phyloP scores from a whole-genome alignment of 2,888 invertebrate genomes.

The Cylloceria caligata region DNA sequence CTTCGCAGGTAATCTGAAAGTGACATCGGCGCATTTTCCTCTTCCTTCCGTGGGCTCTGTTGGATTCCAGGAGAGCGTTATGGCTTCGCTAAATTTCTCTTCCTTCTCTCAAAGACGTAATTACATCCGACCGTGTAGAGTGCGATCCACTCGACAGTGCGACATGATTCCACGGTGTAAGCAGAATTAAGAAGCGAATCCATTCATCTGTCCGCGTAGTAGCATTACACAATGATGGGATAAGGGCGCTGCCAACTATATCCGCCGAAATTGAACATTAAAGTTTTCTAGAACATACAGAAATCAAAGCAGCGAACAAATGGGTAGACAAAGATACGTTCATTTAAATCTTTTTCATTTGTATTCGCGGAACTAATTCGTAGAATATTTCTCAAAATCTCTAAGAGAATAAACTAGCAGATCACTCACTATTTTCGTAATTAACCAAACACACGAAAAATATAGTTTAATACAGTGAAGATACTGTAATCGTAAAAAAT shows the following conservation, averaged over 20 bases:
- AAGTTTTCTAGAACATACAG: slow-evolving; percentile 1
- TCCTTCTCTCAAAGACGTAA: slow-evolving; percentile 72
- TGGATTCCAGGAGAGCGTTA: neutral
- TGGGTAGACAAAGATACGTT: neutral
- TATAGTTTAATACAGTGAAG: too few relatives aligned
- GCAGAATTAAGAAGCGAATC: neutral
- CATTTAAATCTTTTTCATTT: neutral
- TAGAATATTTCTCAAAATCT: neutral
- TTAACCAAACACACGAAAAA: neutral
- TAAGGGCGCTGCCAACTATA: slow-evolving; percentile 8
- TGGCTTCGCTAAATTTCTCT: slow-evolving; percentile 56
- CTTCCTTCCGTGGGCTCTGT: neutral
- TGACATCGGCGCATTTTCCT: slow-evolving; percentile 66
- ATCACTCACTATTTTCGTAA: neutral
- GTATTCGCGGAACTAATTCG: neutral
- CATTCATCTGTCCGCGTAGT: slow-evolving; percentile 2
- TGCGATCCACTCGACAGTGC: slow-evolving; percentile 53
- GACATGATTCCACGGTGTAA: neutral
- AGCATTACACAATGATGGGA: neutral
- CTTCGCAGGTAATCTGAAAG: slow-evolving; percentile 72
- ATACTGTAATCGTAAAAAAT: too few relatives aligned
- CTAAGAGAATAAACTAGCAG: neutral
- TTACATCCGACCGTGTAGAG: slow-evolving; percentile 69
- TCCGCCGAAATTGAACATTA: neutral
- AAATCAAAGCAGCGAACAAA: neutral